phyloP scores from a whole-genome alignment of 2,888 invertebrate species.

The Caprella mutica region DNA sequence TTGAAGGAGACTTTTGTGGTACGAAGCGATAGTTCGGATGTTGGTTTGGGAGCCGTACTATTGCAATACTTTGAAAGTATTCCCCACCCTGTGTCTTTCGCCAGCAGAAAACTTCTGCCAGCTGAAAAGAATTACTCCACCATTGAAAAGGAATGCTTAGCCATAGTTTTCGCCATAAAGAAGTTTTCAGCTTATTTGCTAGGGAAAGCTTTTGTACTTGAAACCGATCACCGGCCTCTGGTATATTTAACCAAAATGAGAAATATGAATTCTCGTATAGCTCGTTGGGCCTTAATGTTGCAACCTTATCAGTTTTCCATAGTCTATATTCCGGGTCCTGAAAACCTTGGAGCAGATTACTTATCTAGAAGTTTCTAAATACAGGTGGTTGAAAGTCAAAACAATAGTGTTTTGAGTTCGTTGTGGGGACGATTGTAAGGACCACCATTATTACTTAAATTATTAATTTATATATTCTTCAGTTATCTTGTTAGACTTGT shows the following conservation, averaged over 20 bases:
- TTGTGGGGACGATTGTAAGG: no score
- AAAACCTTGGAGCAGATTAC: constrained; percentile 8
- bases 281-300: neutral
- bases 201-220: constrained; percentile 4
- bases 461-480: no score
- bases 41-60: neutral
- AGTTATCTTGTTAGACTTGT: no score
- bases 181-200: constrained; percentile 5
- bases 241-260: constrained; percentile 1
- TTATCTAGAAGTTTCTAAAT: neutral
- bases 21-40: constrained; percentile 1
- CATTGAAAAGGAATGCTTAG: neutral
- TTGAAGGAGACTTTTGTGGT: neutral
- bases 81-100: constrained; percentile 7
- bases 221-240: constrained; percentile 11
- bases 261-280: neutral
- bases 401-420: no score
- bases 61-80: constrained; percentile 1
- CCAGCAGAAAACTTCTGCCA: neutral
- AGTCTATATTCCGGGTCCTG: constrained; percentile 3
- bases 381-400: no score
- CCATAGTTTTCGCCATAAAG: neutral
- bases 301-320: neutral
- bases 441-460: no score
- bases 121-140: neutral